Conservation (phyloP, 2,888 invertebrate species). For the Andricus quercusramuli region DNA sequence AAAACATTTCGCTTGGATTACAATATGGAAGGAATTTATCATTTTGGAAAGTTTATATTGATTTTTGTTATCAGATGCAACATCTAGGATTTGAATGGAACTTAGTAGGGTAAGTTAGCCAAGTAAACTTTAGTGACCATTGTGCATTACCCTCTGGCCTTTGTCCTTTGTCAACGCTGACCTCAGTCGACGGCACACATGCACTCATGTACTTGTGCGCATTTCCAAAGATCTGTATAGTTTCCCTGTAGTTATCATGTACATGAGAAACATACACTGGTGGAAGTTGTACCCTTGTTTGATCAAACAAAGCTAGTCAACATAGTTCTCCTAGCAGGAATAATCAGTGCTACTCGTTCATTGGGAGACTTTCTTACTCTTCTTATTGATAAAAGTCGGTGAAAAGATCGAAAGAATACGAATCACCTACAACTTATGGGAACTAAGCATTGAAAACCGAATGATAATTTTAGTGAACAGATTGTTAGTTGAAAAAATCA, state of each 20-base stretch:
- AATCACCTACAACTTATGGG: too few relatives aligned
- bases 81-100: background rate
- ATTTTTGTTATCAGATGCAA: background rate
- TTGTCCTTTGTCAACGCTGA: slow-evolving; percentile 55
- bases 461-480: too few relatives aligned
- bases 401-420: too few relatives aligned
- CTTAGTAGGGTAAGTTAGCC: slow-evolving; percentile 17
- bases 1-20: background rate
- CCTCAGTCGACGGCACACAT: slow-evolving; percentile 30
- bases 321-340: slow-evolving; percentile 26
- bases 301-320: slow-evolving; percentile 24
- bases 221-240: slow-evolving; percentile 24
- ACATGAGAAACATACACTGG: slow-evolving; percentile 3
- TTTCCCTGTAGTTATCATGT: slow-evolving; percentile 8
- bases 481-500: too few relatives aligned
- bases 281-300: slow-evolving; percentile 21
- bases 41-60: background rate
- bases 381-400: background rate
- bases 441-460: too few relatives aligned
- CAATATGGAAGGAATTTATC: background rate
- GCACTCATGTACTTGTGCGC: slow-evolving; percentile 20
- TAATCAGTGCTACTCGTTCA: slow-evolving; percentile 16
- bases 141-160: slow-evolving; percentile 56
- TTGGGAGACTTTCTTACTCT: background rate
- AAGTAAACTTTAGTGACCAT: slow-evolving; percentile 56